Base-by-base conservation (phyloP, 1,140 invertebrate genomes). In the Hylaeus volcanicus region DNA sequence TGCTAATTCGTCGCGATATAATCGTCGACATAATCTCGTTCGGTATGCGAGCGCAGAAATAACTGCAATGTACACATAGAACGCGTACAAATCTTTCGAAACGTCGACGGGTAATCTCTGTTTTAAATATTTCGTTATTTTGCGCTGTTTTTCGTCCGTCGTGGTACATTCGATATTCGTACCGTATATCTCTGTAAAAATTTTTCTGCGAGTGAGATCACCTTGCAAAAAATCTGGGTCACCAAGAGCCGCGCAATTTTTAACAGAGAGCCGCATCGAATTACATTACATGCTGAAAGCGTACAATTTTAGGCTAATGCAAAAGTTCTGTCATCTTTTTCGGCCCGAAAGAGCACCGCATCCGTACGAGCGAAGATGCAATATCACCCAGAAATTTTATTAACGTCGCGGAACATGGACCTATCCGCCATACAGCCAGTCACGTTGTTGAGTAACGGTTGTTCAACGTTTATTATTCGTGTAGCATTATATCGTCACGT, bases 281-380 rank as follows among this genome's bases (percentile, higher is more conserved):
- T 79, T 56, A 64, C 37, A 73, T 74, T 74, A 75, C 11, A 55
- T 2, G 64, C 39, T 80, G 64, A 75, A 68, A 80, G 79, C 79
- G 39, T 69, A 68, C 75, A 80, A 74, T 80, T 74, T 74, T 75
- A 53, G 45, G 73, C 74, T 80, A 80, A 80, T 80, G 79, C 37
- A 61, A 80, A 68, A 80, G 73, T 68, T 61, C 79, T 51, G 65
- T 79, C 61, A 74, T 75, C 73, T 75, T 65, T 75, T 80, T 60
- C 1, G 8, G 56, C 9, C 53, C 48, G 73, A 75, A 80, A 74
- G 73, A 61, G 45, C 11, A 12, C 1, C 1, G 53, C 39, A 65
- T 56, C 26, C 2, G 69, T 53, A 26, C 60, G 58, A 48, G 51
- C 1, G 9, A 73, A 58, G 61, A 60, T 14, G 65, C 56, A 75